These are phyloP conservation scores for Trissoscelio sp. DNA, from an alignment of 2,888 invertebrate genomes.

Conservation along the genomic window DNA sequence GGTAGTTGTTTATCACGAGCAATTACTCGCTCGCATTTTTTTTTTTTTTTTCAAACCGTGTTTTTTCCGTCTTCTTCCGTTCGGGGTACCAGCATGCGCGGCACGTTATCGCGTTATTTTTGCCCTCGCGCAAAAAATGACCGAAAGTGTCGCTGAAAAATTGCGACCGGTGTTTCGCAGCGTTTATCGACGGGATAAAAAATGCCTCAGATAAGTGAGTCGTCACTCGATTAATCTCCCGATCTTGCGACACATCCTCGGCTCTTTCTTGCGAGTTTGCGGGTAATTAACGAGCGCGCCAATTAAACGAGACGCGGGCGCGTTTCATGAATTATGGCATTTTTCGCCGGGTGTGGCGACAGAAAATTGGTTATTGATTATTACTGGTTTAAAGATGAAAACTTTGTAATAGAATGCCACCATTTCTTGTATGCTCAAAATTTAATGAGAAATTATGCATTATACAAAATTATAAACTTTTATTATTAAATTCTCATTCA, in stretches of 20 bases:
- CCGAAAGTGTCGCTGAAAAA: constrained; percentile 53
- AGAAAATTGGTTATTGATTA: constrained; percentile 47
- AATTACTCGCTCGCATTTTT: constrained; percentile 4
- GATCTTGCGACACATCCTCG: constrained; percentile 57
- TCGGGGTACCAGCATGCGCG: neutral
- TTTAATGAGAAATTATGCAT: too few relatives aligned
- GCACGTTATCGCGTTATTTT: constrained; percentile 20
- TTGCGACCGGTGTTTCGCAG: constrained; percentile 32
- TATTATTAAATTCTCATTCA: too few relatives aligned
- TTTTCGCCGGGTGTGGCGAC: constrained; percentile 47
- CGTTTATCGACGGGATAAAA: constrained; percentile 48
- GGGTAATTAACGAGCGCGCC: constrained; percentile 58
- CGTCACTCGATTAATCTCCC: constrained; percentile 63
- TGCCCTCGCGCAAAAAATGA: constrained; percentile 16
- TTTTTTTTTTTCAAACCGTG: neutral
- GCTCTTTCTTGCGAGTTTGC: constrained; percentile 49
- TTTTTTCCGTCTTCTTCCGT: constrained; percentile 1
- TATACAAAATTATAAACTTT: too few relatives aligned
- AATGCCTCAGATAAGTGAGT: constrained; percentile 58
- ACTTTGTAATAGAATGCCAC: too few relatives aligned
- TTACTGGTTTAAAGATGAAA: too few relatives aligned
- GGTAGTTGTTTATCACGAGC: constrained; percentile 5
- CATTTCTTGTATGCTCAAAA: too few relatives aligned
- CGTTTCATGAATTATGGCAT: constrained; percentile 44
- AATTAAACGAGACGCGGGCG: constrained; percentile 53